Base-by-base conservation (phyloP, 2,888 invertebrate genomes). In the Pseudococcus viburni region DNA sequence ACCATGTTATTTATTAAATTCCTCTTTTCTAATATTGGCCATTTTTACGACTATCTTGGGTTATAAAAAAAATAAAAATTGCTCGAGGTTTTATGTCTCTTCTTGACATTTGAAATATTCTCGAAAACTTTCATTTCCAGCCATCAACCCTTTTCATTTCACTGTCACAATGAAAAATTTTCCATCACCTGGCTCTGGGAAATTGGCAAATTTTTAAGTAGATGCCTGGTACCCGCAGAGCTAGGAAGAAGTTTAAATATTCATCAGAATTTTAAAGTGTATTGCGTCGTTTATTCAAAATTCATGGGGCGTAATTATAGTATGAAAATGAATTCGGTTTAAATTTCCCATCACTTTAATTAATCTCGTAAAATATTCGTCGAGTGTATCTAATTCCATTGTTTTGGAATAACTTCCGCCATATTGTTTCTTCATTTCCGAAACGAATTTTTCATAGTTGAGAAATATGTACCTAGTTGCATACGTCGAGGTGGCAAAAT, bases 331-430 rank as follows among this genome's bases (percentile, higher is more conserved):
- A 64, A 64, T 0, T 64, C 6, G 3, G 64, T 19, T 64, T 8
- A 64, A 64, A 64, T 22, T 22, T 64, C 19, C 64, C 64, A 64
- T 64, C 64, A 64, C 19, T 22, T 64, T 64, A 64, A 64, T 64
- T 64, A 64, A 59, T 59, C n/a, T 59, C n/a, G 59, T 59, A n/a
- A 64, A 64, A 64, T 64, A 64, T 64, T 64, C 19, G 19, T 59
- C 59, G 19, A 19, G 59, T 22, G 22, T 11, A 22, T 22, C 1
- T 64, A 64, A 64, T 64, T 22, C 9, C 22, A 64, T 22, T 22
- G 64, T 64, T 64, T 22, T 3, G 9, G 15, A 64, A 6, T 5
- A 12, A 64, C 22, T 64, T 64, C 64, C 64, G 19, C 22, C 22
- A 11, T 22, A 19, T 22, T 15, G 8, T 64, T 22, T 64, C 9